These are phyloP conservation scores for Dipodomys stephensi DNA, from an alignment of 2,113 vertebrate genomes.

Conservation along the genomic window DNA sequence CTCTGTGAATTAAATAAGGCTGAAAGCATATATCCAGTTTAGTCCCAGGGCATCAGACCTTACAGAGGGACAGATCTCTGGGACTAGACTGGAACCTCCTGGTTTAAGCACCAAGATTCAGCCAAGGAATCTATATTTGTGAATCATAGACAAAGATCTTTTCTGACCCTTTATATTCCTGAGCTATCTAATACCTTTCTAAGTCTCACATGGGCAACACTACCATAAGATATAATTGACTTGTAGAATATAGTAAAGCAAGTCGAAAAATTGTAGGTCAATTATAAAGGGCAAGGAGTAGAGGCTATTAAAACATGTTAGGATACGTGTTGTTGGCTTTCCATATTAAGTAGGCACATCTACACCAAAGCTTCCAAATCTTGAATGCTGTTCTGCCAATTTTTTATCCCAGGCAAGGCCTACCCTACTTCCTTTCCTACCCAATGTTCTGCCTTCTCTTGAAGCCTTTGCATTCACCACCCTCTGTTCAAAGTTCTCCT, in stretches of 20 bases:
- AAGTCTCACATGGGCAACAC: slow-evolving; percentile 56
- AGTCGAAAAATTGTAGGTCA: slow-evolving; percentile 38
- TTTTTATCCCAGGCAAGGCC: not conserved
- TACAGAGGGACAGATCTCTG: slow-evolving; percentile 58
- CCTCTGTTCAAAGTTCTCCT: slow-evolving; percentile 27
- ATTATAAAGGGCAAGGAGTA: slow-evolving; percentile 59
- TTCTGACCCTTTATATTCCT: slow-evolving; percentile 64
- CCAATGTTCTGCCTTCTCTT: slow-evolving; percentile 18
- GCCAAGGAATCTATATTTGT: slow-evolving; percentile 47
- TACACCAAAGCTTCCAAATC: slow-evolving; percentile 17
- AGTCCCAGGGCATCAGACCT: slow-evolving; percentile 60
- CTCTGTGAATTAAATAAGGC: slow-evolving; percentile 73
- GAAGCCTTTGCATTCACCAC: not conserved
- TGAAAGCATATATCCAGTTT: slow-evolving; percentile 68
- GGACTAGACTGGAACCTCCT: slow-evolving; percentile 56
- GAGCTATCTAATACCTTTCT: slow-evolving; percentile 60
- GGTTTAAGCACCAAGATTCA: slow-evolving; percentile 74
- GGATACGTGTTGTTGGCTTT: slow-evolving; percentile 41
- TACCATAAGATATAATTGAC: not conserved
- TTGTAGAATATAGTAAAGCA: slow-evolving; percentile 58
- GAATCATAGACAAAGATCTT: slow-evolving; percentile 56
- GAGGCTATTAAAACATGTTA: slow-evolving; percentile 50
- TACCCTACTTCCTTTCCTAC: slow-evolving; percentile 14
- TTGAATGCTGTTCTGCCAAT: slow-evolving; percentile 40
- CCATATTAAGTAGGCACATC: slow-evolving; percentile 4